These are phyloP conservation scores for Phyllostomus discolor DNA, from an alignment of 2,113 vertebrate genomes.

Conservation along the genomic window DNA sequence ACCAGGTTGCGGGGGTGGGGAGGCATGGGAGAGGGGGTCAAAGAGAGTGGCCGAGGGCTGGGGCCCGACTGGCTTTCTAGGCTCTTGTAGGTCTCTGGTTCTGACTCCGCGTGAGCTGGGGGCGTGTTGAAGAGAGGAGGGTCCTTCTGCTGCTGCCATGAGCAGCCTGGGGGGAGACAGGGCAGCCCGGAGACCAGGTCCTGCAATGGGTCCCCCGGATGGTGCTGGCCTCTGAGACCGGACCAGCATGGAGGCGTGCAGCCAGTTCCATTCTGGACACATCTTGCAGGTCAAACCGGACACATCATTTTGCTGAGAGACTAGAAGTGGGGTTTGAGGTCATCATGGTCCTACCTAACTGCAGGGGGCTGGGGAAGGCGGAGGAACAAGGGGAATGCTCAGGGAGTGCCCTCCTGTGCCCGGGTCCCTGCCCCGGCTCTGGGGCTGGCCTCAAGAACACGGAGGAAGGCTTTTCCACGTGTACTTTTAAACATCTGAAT, in stretches of 20 bases:
- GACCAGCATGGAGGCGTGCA: fast-evolving
- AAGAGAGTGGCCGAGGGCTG: fast-evolving
- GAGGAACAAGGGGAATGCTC: background rate
- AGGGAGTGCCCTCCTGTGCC: background rate
- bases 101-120: background rate
- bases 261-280: fast-evolving
- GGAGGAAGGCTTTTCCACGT: background rate
- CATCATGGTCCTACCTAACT: background rate
- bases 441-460: background rate
- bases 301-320: background rate
- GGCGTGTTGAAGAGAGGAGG: background rate
- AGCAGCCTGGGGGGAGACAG: background rate
- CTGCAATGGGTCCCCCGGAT: background rate
- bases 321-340: background rate
- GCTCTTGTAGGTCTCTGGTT: background rate
- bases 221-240: too few relatives aligned
- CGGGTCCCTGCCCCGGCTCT: background rate
- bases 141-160: background rate
- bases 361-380: background rate
- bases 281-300: too few relatives aligned
- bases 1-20: background rate
- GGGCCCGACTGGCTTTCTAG: background rate
- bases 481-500: background rate
- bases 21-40: background rate
- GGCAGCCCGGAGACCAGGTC: too few relatives aligned